Base-by-base conservation (phyloP, 1,140 invertebrate species). In the Papilio dardanus region DNA sequence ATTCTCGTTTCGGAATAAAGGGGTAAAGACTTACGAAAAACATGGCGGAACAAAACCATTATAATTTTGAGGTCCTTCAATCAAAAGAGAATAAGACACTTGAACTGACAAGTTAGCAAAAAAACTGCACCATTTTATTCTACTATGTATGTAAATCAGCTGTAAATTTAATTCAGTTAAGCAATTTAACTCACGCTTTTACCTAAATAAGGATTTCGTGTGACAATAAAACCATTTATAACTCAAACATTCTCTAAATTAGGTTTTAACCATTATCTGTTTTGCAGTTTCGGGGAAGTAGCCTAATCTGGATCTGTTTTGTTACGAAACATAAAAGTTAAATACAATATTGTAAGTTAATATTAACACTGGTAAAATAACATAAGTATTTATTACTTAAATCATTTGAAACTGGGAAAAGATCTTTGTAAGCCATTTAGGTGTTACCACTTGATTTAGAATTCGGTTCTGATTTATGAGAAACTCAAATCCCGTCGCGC, bases 191-290 rank as follows among this genome's bases (percentile, higher is more conserved):
- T 19, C 42, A 46, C 42, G 42, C 16, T 46, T 46, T 46, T 46
- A 16, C 5, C 19, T 46, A 46, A 16, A 46, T 19, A 46, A 46
- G 42, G 42, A n/a, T 46, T 46, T 46, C 42, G 16, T n/a, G n/a
- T n/a, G n/a, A n/a, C 42, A 46, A 46, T 46, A 46, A 46, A 46
- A 46, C 42, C 42, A 46, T 46, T 46, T 46, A 19, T 46, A 19
- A 46, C 42, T 19, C n/a, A 46, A 19, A n/a, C 42, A 46, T 6
- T 46, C 16, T 46, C 42, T 19, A n/a, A 46, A 46, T 19, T 46
- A 46, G 42, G 42, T 46, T 46, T 46, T 46, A n/a, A n/a, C n/a
- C n/a, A 46, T 46, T 16, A 46, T n/a, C 19, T 46, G 42, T 46
- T 6, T 46, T 46, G 42, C 42, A 19, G n/a, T 46, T 46, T 19